Evolutionary conservation across 2,113 vertebrate genomes (phyloP).

Genomic region (Megaceryle torquata): DNA sequence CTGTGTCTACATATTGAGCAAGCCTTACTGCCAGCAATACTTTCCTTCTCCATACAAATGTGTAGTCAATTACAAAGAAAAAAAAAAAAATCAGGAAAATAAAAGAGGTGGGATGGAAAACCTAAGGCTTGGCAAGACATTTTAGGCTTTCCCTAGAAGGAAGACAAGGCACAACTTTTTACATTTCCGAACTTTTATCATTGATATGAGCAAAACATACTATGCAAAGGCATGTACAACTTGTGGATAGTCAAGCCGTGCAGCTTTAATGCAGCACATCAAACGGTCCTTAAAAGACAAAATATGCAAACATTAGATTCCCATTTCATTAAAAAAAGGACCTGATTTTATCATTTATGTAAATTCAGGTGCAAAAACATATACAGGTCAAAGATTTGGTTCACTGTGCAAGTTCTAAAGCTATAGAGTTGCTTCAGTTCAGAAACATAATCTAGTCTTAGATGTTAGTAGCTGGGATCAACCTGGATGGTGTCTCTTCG

Average conservation of each 20-base stretch:
- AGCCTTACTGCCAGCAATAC: not conserved
- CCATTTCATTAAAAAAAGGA: not conserved
- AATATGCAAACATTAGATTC: not conserved
- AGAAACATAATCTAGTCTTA: not conserved
- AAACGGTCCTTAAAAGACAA: not conserved
- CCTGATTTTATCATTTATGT: not conserved
- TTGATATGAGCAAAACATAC: not conserved
- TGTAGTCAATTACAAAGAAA: conserved; percentile 4
- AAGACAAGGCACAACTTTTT: not conserved
- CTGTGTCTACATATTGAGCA: not conserved
- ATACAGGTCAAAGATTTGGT: not conserved
- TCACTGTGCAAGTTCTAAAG: not conserved
- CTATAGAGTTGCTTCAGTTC: not conserved
- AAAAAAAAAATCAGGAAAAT: not conserved
- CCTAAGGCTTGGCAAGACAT: not conserved
- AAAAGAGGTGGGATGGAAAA: not conserved
- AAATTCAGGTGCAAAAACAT: not conserved
- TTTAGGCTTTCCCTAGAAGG: not conserved
- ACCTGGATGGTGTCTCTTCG: not conserved
- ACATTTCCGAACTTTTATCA: not conserved
- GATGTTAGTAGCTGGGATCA: not conserved
- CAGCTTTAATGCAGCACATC: not conserved
- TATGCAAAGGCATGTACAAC: not conserved
- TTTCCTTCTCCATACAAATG: not conserved
- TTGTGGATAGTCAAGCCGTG: not conserved